Evolutionary conservation across 1,140 invertebrate species (phyloP).

Genomic region (Bradysia coprophila): DNA sequence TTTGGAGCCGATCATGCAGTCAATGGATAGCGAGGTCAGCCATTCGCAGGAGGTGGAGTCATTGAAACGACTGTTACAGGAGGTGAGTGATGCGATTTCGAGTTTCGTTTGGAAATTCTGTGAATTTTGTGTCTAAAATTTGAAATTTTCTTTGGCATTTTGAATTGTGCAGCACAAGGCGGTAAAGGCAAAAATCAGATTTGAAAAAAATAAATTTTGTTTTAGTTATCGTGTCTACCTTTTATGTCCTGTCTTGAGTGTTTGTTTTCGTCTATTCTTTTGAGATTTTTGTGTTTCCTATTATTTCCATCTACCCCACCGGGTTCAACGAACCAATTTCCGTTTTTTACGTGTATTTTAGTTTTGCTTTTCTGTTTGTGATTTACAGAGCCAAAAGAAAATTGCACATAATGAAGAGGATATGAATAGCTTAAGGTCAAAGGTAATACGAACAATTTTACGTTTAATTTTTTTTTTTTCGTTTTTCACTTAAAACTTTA

Average conservation of each 20-base stretch:
- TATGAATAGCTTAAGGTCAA: slow-evolving; percentile 17
- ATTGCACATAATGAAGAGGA: slow-evolving; percentile 21
- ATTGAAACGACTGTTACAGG: slow-evolving; percentile 44
- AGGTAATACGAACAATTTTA: slow-evolving; percentile 15
- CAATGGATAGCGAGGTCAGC: slow-evolving; percentile 28
- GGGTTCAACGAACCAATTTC: too few species aligned
- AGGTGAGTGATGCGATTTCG: slow-evolving; percentile 40
- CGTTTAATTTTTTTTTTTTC: not conserved
- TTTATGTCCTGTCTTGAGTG: too few species aligned
- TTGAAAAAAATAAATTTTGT: too few species aligned
- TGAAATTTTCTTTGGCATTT: slow-evolving; percentile 4
- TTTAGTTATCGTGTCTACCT: too few species aligned
- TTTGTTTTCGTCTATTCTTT: slow-evolving; percentile 24
- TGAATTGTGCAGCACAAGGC: not conserved
- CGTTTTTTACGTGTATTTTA: slow-evolving; percentile 5
- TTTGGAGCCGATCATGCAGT: slow-evolving; percentile 20
- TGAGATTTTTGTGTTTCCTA: slow-evolving; percentile 29
- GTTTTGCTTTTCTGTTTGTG: slow-evolving; percentile 6
- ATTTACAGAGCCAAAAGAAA: slow-evolving; percentile 21
- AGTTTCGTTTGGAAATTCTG: not conserved
- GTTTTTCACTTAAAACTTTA: not conserved
- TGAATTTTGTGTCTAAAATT: too few species aligned
- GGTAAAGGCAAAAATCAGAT: slow-evolving; percentile 6
- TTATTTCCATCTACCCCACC: too few species aligned
- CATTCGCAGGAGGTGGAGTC: slow-evolving; percentile 37